Percentiles rank a stretch among this genome's conserved stretches.
These are phyloP conservation scores for Papilio machaon DNA, from an alignment of 1,140 invertebrate genomes.

Conservation along the genomic window DNA sequence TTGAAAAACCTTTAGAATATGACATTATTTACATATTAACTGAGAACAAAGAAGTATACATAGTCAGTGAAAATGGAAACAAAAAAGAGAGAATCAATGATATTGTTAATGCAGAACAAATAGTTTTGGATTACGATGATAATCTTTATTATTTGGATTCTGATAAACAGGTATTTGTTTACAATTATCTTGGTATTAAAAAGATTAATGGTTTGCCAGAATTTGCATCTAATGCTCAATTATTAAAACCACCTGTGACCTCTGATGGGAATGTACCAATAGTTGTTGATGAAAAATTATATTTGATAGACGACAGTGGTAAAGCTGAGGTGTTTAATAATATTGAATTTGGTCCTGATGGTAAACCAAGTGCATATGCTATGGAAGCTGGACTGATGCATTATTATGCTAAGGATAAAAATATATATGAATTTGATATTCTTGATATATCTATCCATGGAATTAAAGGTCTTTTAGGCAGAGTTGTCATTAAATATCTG, in stretches of 20 bases:
- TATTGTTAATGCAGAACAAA: constrained; percentile 55
- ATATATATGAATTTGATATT: constrained; percentile 67
- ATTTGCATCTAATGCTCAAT: constrained; percentile 42
- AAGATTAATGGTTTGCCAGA: constrained; percentile 55
- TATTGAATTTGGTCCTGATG: constrained; percentile 46
- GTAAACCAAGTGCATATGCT: constrained; percentile 57
- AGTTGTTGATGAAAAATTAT: constrained; percentile 51
- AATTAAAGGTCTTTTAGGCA: background rate
- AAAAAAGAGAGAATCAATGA: constrained; percentile 58
- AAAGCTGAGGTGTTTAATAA: constrained; percentile 44
- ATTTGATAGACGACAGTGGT: constrained; percentile 54
- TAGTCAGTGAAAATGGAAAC: constrained; percentile 59
- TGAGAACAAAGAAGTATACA: constrained; percentile 57
- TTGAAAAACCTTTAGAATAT: constrained; percentile 54
- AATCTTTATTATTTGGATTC: constrained; percentile 61
- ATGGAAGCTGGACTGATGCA: constrained; percentile 58
- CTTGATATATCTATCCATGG: background rate
- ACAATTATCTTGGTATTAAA: constrained; percentile 47
- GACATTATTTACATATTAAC: constrained; percentile 63
- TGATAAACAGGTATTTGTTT: constrained; percentile 56
- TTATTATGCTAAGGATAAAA: constrained; percentile 63
- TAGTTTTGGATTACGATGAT: constrained; percentile 58
- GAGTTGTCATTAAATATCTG: background rate
- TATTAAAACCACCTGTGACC: constrained; percentile 53
- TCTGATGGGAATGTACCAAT: constrained; percentile 38